These are phyloP conservation scores for Xiphophorus maculatus DNA, from an alignment of 2,113 vertebrate genomes.

Conservation along the genomic window DNA sequence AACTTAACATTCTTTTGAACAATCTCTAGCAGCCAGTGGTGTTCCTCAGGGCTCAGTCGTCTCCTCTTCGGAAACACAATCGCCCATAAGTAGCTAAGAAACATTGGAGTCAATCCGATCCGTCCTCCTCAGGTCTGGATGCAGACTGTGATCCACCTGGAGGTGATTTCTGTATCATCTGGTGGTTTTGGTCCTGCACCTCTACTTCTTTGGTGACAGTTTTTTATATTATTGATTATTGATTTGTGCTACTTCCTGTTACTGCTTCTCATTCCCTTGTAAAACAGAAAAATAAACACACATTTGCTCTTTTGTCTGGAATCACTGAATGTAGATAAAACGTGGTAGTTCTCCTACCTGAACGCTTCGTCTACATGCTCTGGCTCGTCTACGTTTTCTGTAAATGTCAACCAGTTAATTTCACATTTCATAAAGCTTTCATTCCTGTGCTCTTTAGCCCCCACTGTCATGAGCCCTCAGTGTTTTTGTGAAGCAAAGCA, in stretches of 20 bases:
- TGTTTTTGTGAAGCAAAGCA: not conserved
- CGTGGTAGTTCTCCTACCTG: not conserved
- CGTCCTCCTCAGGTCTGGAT: no score
- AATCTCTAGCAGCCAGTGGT: not conserved
- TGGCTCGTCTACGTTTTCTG: not conserved
- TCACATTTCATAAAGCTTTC: not conserved
- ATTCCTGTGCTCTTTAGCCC: not conserved
- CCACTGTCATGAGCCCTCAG: not conserved
- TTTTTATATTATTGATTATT: no score
- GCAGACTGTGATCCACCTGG: no score
- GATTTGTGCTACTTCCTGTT: not conserved
- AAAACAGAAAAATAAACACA: not conserved
- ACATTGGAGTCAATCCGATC: no score
- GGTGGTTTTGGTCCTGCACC: no score
- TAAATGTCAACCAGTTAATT: not conserved
- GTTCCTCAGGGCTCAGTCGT: not conserved
- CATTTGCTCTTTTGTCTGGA: not conserved
- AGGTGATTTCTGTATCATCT: no score
- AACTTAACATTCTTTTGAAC: not conserved
- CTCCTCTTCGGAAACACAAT: not conserved
- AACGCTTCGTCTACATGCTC: not conserved
- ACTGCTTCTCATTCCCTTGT: not conserved
- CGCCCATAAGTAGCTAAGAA: no score
- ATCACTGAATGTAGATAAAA: not conserved
- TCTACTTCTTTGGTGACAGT: no score